Base-by-base conservation (phyloP, 30 jellyfish, hydroid and myxozoan species). In the Aurelia sp. region DNA sequence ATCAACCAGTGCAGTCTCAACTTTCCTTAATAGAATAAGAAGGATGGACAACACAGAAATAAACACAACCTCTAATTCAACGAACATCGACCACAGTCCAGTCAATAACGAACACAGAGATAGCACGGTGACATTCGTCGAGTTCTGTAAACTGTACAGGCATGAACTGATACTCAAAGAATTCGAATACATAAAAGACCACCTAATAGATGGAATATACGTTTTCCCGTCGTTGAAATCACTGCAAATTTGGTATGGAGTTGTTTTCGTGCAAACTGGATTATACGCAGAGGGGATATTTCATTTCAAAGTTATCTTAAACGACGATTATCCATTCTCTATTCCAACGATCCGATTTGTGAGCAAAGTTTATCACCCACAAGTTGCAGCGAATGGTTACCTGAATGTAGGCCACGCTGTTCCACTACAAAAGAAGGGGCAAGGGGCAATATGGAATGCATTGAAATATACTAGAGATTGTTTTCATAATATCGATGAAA, bases 251-350 rank as follows among this genome's bases (percentile, higher is more conserved):
- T 93, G 98, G 98, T 80, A 88, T 55, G 98, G 98, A 19, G 94
- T 93, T 15, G 62, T 93, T 7, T 93, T 93, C 74, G 86, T 93
- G 6, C 79, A 86, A 18, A 59, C 71, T 6, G 98, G 98, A 41
- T 96, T 94, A n/a, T 93, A 82, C 82, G 91, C 89, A 2, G 97
- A 93, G 17, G 98, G 97, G n/a, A 84, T 88, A 37, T 93, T 93
- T 73, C 97, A 93, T 59, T 93, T 87, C 71, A 83, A 74, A 13
- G 69, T 93, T 68, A 78, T 71, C 22, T 78, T 93, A 21, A 73
- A 71, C 44, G 98, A 93, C 71, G 91, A 89, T 51, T 93, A 61
- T 63, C 98, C 98, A 15, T 85, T 66, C 52, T 61, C 88, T 3
- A 78, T 19, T 59, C 98, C 98, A n/a, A 37, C 83, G 11, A 41